These are phyloP conservation scores for Paraplagusia blochii DNA, from an alignment of 2,113 vertebrate species.

Conservation along the genomic window DNA sequence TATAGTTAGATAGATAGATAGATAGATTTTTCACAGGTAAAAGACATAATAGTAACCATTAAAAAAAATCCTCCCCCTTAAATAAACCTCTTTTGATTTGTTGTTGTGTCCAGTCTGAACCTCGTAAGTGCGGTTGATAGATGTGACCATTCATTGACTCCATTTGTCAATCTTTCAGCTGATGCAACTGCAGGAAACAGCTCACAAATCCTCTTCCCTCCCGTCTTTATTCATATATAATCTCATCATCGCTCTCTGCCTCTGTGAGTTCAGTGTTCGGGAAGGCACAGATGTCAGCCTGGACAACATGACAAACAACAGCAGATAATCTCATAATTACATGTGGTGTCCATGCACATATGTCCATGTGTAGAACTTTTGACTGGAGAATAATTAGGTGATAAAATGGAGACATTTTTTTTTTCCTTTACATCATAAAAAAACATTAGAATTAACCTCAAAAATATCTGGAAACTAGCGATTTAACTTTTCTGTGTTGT, in stretches of 20 bases:
- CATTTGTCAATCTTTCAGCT: slow-evolving; percentile 55
- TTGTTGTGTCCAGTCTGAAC: slow-evolving; percentile 26
- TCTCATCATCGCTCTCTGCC: slow-evolving; percentile 5
- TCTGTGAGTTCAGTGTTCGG: neutral
- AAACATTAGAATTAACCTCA: too few species aligned
- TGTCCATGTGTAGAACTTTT: too few species aligned
- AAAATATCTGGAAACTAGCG: too few species aligned
- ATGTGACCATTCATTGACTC: slow-evolving; percentile 43
- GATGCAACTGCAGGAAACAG: slow-evolving; percentile 63
- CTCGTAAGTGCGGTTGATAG: slow-evolving; percentile 34
- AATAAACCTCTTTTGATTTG: slow-evolving; percentile 15
- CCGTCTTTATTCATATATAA: slow-evolving; percentile 36
- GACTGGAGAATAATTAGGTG: too few species aligned
- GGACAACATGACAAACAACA: neutral
- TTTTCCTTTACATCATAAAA: too few species aligned
- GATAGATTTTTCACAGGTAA: too few species aligned
- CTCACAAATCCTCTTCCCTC: slow-evolving; percentile 21
- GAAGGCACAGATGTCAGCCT: neutral
- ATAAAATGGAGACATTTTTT: too few species aligned
- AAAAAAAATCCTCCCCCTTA: neutral
- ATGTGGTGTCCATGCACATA: neutral
- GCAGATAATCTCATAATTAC: neutral
- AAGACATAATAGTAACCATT: too few species aligned
- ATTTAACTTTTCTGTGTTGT: too few species aligned
- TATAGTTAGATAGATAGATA: too few species aligned